phyloP scores from a whole-genome alignment of 2,797 vertebrate genomes.

The Sebastes cheni region DNA sequence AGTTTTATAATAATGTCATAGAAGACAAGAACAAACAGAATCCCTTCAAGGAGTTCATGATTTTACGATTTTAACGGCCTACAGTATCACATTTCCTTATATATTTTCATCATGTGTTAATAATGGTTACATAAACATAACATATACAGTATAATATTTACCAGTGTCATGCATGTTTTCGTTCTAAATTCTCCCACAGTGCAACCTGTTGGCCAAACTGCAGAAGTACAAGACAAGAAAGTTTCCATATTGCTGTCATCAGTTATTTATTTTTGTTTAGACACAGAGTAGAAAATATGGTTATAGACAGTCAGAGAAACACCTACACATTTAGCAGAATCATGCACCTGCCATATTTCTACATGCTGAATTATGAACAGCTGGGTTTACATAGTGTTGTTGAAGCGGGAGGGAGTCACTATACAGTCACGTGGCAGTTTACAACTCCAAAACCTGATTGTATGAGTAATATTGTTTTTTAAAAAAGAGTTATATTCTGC shows the following conservation, averaged over 20 bases:
- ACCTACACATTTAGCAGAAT: conserved; percentile 38
- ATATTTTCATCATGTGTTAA: background rate
- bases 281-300: conserved; percentile 62
- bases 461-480: background rate
- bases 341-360: conserved; percentile 65
- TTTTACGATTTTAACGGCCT: background rate
- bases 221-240: conserved; percentile 10
- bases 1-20: background rate
- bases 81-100: background rate
- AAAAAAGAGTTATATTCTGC: conserved; percentile 24
- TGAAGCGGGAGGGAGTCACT: conserved; percentile 19
- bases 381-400: conserved; percentile 33
- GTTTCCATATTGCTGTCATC: background rate
- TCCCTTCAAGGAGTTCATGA: background rate
- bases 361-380: conserved; percentile 55
- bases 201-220: conserved; percentile 27
- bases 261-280: conserved; percentile 53
- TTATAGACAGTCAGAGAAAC: conserved; percentile 49
- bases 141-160: background rate
- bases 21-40: background rate
- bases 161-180: background rate
- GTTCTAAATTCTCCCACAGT: background rate
- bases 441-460: conserved; percentile 42
- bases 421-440: conserved; percentile 58
- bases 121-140: background rate